Evolutionary conservation across 2,113 vertebrate genomes (phyloP).

Genomic region (Glaucomys volans): DNA sequence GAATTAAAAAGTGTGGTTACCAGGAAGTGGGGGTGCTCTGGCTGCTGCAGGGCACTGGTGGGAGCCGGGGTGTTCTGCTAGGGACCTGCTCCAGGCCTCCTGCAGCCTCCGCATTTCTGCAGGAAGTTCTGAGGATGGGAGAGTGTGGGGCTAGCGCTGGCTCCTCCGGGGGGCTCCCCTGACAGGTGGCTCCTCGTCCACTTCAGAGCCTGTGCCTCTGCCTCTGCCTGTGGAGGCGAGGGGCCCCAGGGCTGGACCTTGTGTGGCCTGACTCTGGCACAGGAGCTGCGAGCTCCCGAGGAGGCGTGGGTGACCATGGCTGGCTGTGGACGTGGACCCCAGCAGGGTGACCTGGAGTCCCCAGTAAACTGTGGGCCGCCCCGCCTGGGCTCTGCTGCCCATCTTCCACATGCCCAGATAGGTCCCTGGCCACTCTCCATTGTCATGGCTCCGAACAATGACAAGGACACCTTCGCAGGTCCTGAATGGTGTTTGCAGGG

Average conservation of each 20-base stretch:
- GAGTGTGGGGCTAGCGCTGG: background rate
- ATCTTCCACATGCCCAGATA: too few species aligned
- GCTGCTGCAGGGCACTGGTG: conserved; percentile 20
- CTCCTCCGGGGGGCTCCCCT: background rate
- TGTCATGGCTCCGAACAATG: too few species aligned
- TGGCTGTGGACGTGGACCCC: background rate
- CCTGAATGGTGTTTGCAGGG: background rate
- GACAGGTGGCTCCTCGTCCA: background rate
- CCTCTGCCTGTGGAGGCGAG: background rate
- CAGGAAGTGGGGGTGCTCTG: conserved; percentile 72
- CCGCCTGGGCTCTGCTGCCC: background rate
- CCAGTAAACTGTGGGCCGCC: background rate
- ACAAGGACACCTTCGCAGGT: too few species aligned
- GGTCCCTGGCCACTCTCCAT: too few species aligned
- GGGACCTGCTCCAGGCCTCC: conserved; percentile 67
- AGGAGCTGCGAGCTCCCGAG: background rate
- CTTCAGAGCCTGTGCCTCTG: background rate
- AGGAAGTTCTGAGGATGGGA: background rate
- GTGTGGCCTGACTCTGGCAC: background rate
- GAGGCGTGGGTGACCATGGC: background rate
- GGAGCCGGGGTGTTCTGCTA: background rate
- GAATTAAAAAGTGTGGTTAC: conserved; percentile 85
- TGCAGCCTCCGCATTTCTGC: conserved; percentile 43
- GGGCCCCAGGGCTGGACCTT: too few species aligned
- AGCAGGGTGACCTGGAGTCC: background rate